Base-by-base conservation (phyloP, 2,888 invertebrate species). In the Tipula helvola region DNA sequence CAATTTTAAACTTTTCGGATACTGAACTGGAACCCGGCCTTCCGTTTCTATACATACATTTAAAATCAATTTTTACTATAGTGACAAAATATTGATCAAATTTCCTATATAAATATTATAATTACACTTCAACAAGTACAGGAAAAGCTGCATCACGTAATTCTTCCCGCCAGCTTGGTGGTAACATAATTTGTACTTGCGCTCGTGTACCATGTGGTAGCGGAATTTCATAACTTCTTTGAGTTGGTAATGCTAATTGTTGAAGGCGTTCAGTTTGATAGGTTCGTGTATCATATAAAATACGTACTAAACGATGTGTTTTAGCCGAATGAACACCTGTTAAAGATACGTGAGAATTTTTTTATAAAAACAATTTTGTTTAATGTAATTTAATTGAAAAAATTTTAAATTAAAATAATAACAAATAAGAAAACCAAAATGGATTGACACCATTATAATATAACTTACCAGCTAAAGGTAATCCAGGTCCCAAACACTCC, bases 21-120 rank as follows among this genome's bases (percentile, higher is more conserved):
- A 98, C 98, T 87, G 96, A 95, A 91, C 97, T 97, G 89, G 97
- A 96, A 83, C 97, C 97, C 0, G 98, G 98, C 85, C 97, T 95
- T 87, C 97, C 98, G 92, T 98, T 97, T 86, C 97, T 97, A 91
- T 8, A 71, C 57, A 41, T 8, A 71, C 84, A 47, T 85, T 44
- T n/a, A 42, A 39, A 86, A 12, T 52, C 44, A 52, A 13, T 47
- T 16, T 47, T 86, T 87, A 36, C 16, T 36, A 83, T 4, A 36
- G 28, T 28, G 5, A 36, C 5, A 85, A 41, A 36, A 85, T 39
- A 36, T 13, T 83, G 83, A 36, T 13, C 0, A 12, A 28, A 83
- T 13, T 36, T 12, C 28, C 52, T 83, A 28, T 57, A 16, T 13
- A 86, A 39, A 42, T 85, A 13, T 12, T 84, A 13, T n/a, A 83